Conservation (phyloP, 2,888 invertebrate species). For the Cremastinae sp. region DNA sequence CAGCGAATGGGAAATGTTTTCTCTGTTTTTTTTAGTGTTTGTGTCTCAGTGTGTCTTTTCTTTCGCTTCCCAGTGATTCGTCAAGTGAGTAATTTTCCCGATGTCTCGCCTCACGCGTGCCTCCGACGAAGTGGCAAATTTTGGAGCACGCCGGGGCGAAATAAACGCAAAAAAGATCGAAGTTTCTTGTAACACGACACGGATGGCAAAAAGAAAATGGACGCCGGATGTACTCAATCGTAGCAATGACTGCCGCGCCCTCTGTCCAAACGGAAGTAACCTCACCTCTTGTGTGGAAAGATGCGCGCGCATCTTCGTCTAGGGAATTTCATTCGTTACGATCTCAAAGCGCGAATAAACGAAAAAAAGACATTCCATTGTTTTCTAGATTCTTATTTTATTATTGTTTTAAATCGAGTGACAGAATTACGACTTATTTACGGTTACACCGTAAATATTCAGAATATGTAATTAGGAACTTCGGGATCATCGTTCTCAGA, state of each 20-base stretch:
- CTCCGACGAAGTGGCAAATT: slow-evolving; percentile 14
- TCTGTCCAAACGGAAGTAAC: slow-evolving; percentile 44
- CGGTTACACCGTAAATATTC: slow-evolving; percentile 40
- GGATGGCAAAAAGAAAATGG: slow-evolving; percentile 56
- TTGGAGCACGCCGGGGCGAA: slow-evolving; percentile 1
- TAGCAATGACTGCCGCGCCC: slow-evolving; percentile 28
- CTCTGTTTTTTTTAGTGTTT: slow-evolving; percentile 14
- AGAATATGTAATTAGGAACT: slow-evolving; percentile 53
- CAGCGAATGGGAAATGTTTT: slow-evolving; percentile 46
- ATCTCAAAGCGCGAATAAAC: no score
- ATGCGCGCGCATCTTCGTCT: no score
- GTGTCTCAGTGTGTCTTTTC: neutral
- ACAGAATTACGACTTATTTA: slow-evolving; percentile 28
- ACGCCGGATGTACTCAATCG: slow-evolving; percentile 13
- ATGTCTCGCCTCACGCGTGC: neutral
- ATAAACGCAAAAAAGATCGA: slow-evolving; percentile 34
- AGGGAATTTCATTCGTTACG: no score
- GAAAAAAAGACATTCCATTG: no score
- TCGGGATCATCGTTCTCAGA: slow-evolving; percentile 16
- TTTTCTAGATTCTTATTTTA: no score
- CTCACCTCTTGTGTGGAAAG: neutral
- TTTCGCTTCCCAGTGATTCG: neutral
- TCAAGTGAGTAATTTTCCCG: neutral
- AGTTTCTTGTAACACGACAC: slow-evolving; percentile 40
- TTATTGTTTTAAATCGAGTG: slow-evolving; percentile 13